Base-by-base conservation (phyloP, 1,140 invertebrate genomes). In the Sitophilus oryzae region DNA sequence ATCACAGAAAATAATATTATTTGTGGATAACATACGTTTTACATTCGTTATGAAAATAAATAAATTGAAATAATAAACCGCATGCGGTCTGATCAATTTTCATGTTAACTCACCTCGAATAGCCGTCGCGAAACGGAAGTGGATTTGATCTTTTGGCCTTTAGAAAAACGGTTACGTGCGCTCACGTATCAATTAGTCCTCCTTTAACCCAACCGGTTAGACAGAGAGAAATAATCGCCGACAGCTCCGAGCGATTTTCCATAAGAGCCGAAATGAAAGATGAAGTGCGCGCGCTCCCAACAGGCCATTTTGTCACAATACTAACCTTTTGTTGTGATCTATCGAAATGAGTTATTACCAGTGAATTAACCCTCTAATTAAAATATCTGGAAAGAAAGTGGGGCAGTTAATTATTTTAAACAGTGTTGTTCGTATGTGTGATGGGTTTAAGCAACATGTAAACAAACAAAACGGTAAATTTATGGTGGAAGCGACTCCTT, bases 301-400 rank as follows among this genome's bases (percentile, higher is more conserved):
- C 53, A 64, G 53, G 66, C 67, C 67, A 69, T 69, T 68, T 69
- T 68, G 67, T 69, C 66, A 69, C 67, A 67, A 67, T 64, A 67
- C 67, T 69, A 68, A 69, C 67, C 65, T 68, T 68, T 68, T 68
- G 66, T 69, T 69, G 63, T 68, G 62, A 65, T 68, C 57, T 67
- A 63, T 69, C 59, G 51, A 40, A 58, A 65, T 66, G 62, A 67
- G 65, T 65, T 57, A n/a, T 23, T 14, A 5, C 9, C 14, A 15
- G 30, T 41, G 18, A 40, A 20, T 50, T 41, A 50, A 42, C 14
- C 18, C 40, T 42, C 4, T 5, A 21, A 20, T 42, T 42, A 42
- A 42, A 8, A 38, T n/a, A n/a, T 38, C 18, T 38, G 14, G 2
- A 38, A 38, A 38, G 1, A 38, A 38, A 5, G 8, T 2, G n/a